Percentiles rank a stretch among this genome's conserved stretches.
Conservation (phyloP, 1,140 invertebrate genomes). For the Macrosteles quadrilineatus region DNA sequence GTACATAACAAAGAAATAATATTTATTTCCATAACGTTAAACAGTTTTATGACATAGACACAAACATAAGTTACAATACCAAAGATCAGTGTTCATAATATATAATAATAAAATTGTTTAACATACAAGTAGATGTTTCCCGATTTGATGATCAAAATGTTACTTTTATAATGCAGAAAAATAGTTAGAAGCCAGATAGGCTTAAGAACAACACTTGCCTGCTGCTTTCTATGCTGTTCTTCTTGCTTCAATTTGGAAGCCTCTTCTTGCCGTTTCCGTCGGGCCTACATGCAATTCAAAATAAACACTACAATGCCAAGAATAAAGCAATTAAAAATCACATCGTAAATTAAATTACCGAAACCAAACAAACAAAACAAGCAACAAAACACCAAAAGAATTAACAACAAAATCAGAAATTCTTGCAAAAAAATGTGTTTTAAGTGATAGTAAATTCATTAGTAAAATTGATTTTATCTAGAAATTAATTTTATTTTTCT, state of each 20-base stretch:
- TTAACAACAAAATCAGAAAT: background rate
- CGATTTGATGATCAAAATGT: too few relatives aligned
- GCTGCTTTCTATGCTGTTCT: conserved; percentile 80
- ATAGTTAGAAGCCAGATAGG: conserved; percentile 26
- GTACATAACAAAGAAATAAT: too few relatives aligned
- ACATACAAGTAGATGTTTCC: too few relatives aligned
- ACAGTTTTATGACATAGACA: too few relatives aligned
- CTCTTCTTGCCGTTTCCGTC: conserved; percentile 82
- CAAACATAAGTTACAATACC: too few relatives aligned
- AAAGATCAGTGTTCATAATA: too few relatives aligned
- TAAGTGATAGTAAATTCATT: too few relatives aligned
- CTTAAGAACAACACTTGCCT: conserved; percentile 60
- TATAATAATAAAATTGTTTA: too few relatives aligned
- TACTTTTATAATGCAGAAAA: conserved; percentile 33
- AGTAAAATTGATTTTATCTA: too few relatives aligned
- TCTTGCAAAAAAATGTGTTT: too few relatives aligned
- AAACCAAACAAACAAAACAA: conserved; percentile 28
- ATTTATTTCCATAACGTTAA: too few relatives aligned
- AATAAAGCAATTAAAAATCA: conserved; percentile 19
- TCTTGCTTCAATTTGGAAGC: conserved; percentile 80
- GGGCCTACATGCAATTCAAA: conserved; percentile 62
- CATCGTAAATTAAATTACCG: conserved; percentile 26
- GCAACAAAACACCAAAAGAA: conserved; percentile 17
- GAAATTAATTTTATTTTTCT: too few relatives aligned
- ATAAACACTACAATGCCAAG: conserved; percentile 28